A percentile compares a stretch with the other conserved stretches of the same genome.
Evolutionary conservation across 2,888 invertebrate species (phyloP).

Genomic region (Apotomis capreana): DNA sequence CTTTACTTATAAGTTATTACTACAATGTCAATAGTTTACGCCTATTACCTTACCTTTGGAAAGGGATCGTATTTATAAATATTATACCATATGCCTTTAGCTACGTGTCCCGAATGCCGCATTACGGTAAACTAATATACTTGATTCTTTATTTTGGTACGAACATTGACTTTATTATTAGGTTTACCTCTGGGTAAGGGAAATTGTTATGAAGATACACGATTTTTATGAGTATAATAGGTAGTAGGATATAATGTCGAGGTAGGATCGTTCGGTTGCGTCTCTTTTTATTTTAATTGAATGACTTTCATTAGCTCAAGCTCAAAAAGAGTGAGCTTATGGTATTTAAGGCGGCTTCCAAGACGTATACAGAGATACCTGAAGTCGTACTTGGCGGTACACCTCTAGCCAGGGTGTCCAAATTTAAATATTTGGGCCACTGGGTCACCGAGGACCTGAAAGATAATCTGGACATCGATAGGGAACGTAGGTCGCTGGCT

Average conservation of each 20-base stretch:
- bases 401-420: too few species aligned
- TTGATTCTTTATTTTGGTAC: conserved; percentile 46
- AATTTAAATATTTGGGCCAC: too few species aligned
- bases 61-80: conserved; percentile 43
- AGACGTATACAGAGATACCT: too few species aligned
- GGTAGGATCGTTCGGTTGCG: too few species aligned
- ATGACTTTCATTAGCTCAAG: too few species aligned
- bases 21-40: neutral
- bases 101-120: conserved; percentile 48
- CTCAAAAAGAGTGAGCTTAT: too few species aligned
- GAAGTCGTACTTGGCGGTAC: too few species aligned
- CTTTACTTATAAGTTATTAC: neutral
- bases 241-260: neutral
- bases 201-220: neutral
- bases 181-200: conserved; percentile 12
- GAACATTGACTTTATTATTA: conserved; percentile 34
- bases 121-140: conserved; percentile 47
- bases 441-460: too few species aligned
- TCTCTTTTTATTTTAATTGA: too few species aligned
- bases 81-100: conserved; percentile 39
- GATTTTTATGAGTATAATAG: neutral
- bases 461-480: too few species aligned
- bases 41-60: conserved; percentile 8
- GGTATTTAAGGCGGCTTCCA: too few species aligned
- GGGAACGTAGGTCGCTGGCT: too few species aligned